Conservation (phyloP, 2,797 vertebrate species). For the Tenualosa thibaudeaui region DNA sequence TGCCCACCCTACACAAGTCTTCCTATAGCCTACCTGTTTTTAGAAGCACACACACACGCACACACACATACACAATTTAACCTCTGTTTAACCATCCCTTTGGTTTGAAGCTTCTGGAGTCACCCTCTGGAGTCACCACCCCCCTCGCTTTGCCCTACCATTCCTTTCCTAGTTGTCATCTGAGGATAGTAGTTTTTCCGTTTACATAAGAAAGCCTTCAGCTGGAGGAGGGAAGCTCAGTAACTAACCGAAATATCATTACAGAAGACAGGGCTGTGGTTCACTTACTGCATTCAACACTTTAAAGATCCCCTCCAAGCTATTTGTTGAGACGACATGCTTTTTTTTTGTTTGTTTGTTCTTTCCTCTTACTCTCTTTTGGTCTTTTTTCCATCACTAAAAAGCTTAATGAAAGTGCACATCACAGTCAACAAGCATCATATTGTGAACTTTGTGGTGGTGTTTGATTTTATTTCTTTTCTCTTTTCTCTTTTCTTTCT, state of each 20-base stretch:
- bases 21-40: slow-evolving; percentile 18
- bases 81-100: slow-evolving; percentile 34
- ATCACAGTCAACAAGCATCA: not conserved
- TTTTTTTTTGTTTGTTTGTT: not conserved
- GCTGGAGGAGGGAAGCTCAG: slow-evolving; percentile 7
- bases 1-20: slow-evolving; percentile 36
- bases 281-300: slow-evolving; percentile 2
- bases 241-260: slow-evolving; percentile 9
- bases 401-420: slow-evolving; percentile 1
- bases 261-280: not conserved
- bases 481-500: not conserved
- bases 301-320: slow-evolving; percentile 3
- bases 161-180: not conserved
- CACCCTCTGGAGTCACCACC: not conserved
- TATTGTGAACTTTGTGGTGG: slow-evolving; percentile 15
- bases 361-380: not conserved
- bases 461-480: slow-evolving; percentile 1
- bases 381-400: not conserved
- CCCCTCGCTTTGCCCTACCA: not conserved
- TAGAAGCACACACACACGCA: not conserved
- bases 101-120: not conserved
- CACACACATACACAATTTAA: slow-evolving; percentile 8
- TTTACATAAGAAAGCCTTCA: slow-evolving; percentile 14
- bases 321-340: slow-evolving; percentile 1
- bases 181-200: slow-evolving; percentile 10